Percentiles rank a stretch among this genome's conserved stretches.
These are phyloP conservation scores for Proterorhinus semilunaris DNA, from an alignment of 2,113 vertebrate species.

Conservation along the genomic window DNA sequence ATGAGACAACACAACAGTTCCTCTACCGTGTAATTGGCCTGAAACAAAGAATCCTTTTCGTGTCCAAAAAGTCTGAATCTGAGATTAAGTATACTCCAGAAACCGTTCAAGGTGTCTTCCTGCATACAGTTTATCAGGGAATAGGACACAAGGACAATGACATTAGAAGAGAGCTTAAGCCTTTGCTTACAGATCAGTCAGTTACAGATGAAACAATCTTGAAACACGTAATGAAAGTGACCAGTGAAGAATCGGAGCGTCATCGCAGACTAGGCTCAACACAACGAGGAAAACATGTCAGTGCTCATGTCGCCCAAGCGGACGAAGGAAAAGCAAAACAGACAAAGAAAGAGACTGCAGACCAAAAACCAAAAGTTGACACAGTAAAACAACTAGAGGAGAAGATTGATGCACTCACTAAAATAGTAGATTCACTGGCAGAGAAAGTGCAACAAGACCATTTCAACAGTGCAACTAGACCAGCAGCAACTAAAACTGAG, in stretches of 20 bases:
- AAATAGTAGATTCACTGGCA: no score
- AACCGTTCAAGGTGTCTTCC: conserved; percentile 2
- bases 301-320: not conserved
- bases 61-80: no score
- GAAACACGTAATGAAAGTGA: not conserved
- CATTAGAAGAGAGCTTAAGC: conserved; percentile 1
- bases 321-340: no score
- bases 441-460: not conserved
- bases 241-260: not conserved
- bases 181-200: not conserved
- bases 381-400: not conserved
- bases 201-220: not conserved
- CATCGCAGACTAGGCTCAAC: not conserved
- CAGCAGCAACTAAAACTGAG: not conserved
- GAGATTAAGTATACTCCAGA: no score
- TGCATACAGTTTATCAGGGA: conserved; percentile 1
- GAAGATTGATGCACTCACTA: not conserved
- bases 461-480: not conserved
- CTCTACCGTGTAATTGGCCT: no score
- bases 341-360: not conserved
- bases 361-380: not conserved
- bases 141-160: not conserved
- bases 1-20: no score
- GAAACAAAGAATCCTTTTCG: no score
- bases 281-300: not conserved